Evolutionary conservation across 2,797 vertebrate species (phyloP).

Genomic region (Masticophis lateralis): DNA sequence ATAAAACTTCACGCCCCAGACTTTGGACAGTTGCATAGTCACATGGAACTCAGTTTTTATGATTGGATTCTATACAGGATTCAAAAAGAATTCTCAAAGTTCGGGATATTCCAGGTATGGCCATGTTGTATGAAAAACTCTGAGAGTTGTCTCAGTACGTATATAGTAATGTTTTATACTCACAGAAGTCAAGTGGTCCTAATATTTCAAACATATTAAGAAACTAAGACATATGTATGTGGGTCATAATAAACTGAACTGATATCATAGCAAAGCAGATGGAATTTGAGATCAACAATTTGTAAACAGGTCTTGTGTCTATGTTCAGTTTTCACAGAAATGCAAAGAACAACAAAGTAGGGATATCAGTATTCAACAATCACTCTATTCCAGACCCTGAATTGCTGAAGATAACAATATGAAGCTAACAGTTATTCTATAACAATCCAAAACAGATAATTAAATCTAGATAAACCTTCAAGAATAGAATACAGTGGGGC

Average conservation of each 20-base stretch:
- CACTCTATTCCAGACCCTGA: not conserved
- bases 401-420: not conserved
- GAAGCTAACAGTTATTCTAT: not conserved
- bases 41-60: not conserved
- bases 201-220: not conserved
- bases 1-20: not conserved
- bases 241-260: not conserved
- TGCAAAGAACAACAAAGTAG: not conserved
- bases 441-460: not conserved
- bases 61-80: not conserved
- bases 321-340: not conserved
- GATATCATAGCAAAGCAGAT: not conserved
- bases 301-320: not conserved
- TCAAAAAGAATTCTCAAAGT: not conserved
- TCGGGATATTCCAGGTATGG: not conserved
- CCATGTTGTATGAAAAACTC: not conserved
- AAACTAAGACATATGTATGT: not conserved
- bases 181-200: not conserved
- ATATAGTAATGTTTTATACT: not conserved
- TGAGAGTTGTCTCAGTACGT: not conserved
- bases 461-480: not conserved
- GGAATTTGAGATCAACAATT: not conserved
- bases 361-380: not conserved
- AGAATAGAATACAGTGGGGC: not conserved
- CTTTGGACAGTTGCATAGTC: not conserved